A percentile compares a stretch with the other conserved stretches of the same genome.
phyloP scores from a whole-genome alignment of 2,888 invertebrate genomes.

The Dryadula phaetusa region DNA sequence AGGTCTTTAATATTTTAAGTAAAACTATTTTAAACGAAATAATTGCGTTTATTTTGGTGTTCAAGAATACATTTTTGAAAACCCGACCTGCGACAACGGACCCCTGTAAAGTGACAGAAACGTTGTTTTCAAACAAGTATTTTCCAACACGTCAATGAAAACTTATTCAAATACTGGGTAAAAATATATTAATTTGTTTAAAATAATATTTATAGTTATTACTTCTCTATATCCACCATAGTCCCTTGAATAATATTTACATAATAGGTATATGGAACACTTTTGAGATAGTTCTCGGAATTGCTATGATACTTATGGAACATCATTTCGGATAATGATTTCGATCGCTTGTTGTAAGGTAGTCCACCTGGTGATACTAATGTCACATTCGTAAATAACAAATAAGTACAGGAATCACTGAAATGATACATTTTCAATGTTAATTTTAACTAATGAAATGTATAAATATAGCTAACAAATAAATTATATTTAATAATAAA shows the following conservation, averaged over 20 bases:
- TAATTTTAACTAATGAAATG: too few relatives aligned
- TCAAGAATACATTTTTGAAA: too few relatives aligned
- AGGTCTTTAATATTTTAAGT: too few relatives aligned
- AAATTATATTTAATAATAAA: too few relatives aligned
- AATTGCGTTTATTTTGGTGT: too few relatives aligned
- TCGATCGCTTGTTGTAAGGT: constrained; percentile 62
- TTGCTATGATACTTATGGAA: constrained; percentile 75
- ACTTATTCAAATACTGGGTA: not conserved
- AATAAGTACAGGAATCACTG: constrained; percentile 72
- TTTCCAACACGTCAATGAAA: too few relatives aligned
- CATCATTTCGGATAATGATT: constrained; percentile 70
- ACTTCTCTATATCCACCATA: constrained; percentile 84
- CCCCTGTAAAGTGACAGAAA: too few relatives aligned
- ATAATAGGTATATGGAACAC: constrained; percentile 86
- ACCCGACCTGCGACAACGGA: too few relatives aligned
- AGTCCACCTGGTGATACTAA: constrained; percentile 86
- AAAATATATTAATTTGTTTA: not conserved
- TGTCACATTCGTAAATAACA: constrained; percentile 88
- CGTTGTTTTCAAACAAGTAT: too few relatives aligned
- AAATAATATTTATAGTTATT: constrained; percentile 38
- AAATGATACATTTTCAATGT: constrained; percentile 44
- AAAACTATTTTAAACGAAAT: too few relatives aligned
- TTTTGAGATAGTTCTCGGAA: constrained; percentile 78
- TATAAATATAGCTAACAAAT: too few relatives aligned
- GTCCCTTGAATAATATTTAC: constrained; percentile 86